Base-by-base conservation (phyloP, 2,888 invertebrate species). In the Parnassius mnemosyne region DNA sequence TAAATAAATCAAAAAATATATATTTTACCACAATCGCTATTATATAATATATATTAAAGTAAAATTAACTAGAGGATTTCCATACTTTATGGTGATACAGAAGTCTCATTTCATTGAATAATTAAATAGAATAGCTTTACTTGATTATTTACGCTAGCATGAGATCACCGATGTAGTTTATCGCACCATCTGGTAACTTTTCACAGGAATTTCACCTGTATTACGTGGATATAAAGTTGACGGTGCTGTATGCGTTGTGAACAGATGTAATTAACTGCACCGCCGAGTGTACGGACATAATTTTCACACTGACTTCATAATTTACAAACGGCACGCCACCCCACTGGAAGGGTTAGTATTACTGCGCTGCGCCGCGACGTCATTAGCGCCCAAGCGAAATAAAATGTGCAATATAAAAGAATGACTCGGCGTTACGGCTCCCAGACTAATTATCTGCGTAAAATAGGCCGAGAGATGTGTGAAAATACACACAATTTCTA, bases 381-480 rank as follows among this genome's bases (percentile, higher is more conserved):
- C 89, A 88, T 89, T 89, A 89, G 80, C 77, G 70, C 66, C 67
- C 77, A 69, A 72, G 78, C 79, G 77, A 85, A 85, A 86, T 85
- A 85, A 83, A 84, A 81, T 79, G 75, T 74, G 83, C 85, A 88
- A 89, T 89, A 86, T 86, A 89, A 87, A 87, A 84, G 83, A 81
- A 78, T 89, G 89, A 89, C 78, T 85, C 72, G 71, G 44, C 56
- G 56, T 53, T 57, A 57, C 61, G 11, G 56, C 52, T 53, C 47
- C 56, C 46, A 20, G 61, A 61, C 61, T 61, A 61, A 51, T 57
- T 12, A 13, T 9, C 42, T 3, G 41, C 2, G 52, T 16, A 51
- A 44, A 60, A 51, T 11, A 59, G 42, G n/a, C 9, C 9, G n/a
- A 25, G 41, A 41, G 46, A 34, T 53, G 46, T 16, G 11, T 60